phyloP scores from a whole-genome alignment of 2,113 vertebrate genomes.

The Oxygymnocypris stewartii region DNA sequence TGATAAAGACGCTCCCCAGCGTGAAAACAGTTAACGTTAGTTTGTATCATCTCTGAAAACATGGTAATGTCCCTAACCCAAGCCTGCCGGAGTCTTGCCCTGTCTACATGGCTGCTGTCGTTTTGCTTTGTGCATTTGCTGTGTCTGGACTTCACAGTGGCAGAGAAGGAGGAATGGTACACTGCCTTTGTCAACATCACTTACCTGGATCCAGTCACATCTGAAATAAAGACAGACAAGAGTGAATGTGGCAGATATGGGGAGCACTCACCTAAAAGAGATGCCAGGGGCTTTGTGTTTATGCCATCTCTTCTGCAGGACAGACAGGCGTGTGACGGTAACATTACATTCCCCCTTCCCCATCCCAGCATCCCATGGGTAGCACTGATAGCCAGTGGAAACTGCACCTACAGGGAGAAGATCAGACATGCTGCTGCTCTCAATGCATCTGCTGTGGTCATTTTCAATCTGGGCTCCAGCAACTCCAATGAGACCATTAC shows the following conservation, averaged over 20 bases:
- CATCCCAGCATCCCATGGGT: slow-evolving; percentile 81
- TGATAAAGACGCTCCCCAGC: neutral
- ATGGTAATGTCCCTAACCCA: slow-evolving; percentile 89
- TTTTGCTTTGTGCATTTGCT: slow-evolving; percentile 95
- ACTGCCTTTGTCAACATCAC: slow-evolving; percentile 98
- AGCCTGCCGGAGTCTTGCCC: slow-evolving; percentile 93
- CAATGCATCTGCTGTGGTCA: slow-evolving; percentile 93
- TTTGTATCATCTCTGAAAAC: slow-evolving; percentile 16
- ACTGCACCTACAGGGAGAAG: slow-evolving; percentile 91
- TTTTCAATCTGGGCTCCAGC: slow-evolving; percentile 88
- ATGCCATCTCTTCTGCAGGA: slow-evolving; percentile 79
- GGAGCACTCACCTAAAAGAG: slow-evolving; percentile 93
- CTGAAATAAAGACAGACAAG: slow-evolving; percentile 84
- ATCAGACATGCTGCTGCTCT: slow-evolving; percentile 84
- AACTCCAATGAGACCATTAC: slow-evolving; percentile 92
- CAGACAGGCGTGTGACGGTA: slow-evolving; percentile 85
- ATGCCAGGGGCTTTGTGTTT: slow-evolving; percentile 85
- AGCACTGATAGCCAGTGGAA: slow-evolving; percentile 89
- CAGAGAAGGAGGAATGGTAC: slow-evolving; percentile 99
- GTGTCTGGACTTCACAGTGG: slow-evolving; percentile 95
- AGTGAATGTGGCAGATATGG: slow-evolving; percentile 96
- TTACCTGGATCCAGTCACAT: slow-evolving; percentile 83
- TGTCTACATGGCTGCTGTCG: slow-evolving; percentile 68
- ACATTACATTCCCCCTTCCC: slow-evolving; percentile 78
- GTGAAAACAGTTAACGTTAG: neutral